Evolutionary conservation across 2,888 invertebrate genomes (phyloP), one percentile per base, ranked within the genome.

Genomic region (Tridacna gigas): DNA sequence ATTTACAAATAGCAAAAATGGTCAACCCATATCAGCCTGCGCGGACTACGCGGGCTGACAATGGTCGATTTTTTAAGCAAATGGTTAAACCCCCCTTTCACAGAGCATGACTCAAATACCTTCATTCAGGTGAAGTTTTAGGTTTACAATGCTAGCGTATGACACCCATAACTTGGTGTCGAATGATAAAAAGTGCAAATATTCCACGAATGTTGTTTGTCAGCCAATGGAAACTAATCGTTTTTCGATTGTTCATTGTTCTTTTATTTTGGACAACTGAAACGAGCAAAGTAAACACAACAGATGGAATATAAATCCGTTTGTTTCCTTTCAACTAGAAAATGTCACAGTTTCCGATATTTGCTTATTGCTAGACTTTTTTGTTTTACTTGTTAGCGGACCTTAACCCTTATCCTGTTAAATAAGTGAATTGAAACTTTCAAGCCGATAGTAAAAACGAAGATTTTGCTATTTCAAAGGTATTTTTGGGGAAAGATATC

Each of bases 231-330:
- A 63, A 25, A 37, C 22, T 51, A 71, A 71, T 69, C 71, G 71
- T 11, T 45, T 48, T 71, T 51, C 71, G 12, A 71, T 71, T 25
- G 71, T 71, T 71, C 51, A 9, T 26, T 71, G 71, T 48, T 22
- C 26, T 12, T 71, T 51, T 37, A 37, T 37, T 71, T 51, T 18
- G 20, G 25, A n/a, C 13, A 22, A 51, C 7, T 26, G n/a, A 48
- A 47, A 25, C n/a, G 9, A 11, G 20, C n/a, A 12, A 47, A 51
- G 20, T 26, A 71, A 51, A 71, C 22, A 71, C 15, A 48, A 51
- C 51, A 71, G 51, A 71, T 71, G 71, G 48, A 22, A 71, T 15
- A 45, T 18, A 51, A 71, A 51, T 71, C 71, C 51, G 12, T 11
- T 28, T 15, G 69, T 45, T 69, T 69, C 45, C 69, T 45, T 5